Conservation (phyloP, 1,140 invertebrate genomes). For the Copidosoma floridanum region DNA sequence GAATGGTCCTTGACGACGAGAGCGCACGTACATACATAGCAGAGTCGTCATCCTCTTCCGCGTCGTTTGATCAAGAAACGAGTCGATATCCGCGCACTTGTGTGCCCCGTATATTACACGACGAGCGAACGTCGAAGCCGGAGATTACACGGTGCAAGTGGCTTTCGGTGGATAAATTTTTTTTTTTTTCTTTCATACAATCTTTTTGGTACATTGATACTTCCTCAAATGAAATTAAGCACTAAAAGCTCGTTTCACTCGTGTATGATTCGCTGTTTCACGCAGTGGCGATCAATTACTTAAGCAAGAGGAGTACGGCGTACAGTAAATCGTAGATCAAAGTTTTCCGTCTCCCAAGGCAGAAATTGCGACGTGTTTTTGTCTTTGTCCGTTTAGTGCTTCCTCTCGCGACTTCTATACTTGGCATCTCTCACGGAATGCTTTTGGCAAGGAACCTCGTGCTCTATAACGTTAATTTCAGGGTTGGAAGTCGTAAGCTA, state of each 20-base stretch:
- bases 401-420: neutral
- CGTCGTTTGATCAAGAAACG: neutral
- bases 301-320: neutral
- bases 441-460: conserved; percentile 10
- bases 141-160: too few relatives aligned
- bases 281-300: neutral
- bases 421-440: neutral
- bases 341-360: neutral
- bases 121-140: too few relatives aligned
- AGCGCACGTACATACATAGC: neutral
- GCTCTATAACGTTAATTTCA: neutral
- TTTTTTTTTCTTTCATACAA: neutral
- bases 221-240: too few relatives aligned
- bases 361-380: too few relatives aligned
- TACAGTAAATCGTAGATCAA: neutral
- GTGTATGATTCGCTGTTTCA: too few relatives aligned
- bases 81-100: too few relatives aligned
- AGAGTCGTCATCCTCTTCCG: conserved; percentile 6
- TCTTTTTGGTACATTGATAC: too few relatives aligned
- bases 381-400: neutral
- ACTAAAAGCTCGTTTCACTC: too few relatives aligned
- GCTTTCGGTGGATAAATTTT: neutral
- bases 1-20: neutral
- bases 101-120: too few relatives aligned
- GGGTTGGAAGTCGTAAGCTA: too few relatives aligned